These are phyloP conservation scores for Geopemphigus sp. DNA, from an alignment of 1,140 invertebrate species.

Conservation along the genomic window DNA sequence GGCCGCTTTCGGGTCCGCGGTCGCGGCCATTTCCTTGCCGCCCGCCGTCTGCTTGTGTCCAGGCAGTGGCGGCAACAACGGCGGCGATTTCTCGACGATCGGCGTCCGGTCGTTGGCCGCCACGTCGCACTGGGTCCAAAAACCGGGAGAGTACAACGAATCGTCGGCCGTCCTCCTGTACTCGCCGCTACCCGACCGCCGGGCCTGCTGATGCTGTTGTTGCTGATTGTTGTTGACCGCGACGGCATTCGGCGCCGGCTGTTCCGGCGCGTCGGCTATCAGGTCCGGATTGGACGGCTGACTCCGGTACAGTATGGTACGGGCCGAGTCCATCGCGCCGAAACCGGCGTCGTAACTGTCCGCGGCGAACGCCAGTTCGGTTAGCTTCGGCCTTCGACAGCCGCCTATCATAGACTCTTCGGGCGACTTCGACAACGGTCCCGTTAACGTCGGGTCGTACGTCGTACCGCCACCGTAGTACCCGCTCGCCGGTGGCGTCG, in stretches of 20 bases:
- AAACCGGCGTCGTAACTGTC: conserved; percentile 61
- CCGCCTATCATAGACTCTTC: not conserved
- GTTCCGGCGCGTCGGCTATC: conserved; percentile 69
- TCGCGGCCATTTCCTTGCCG: conserved; percentile 53
- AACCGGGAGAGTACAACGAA: conserved; percentile 42
- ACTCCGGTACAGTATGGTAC: conserved; percentile 55
- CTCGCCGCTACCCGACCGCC: conserved; percentile 55
- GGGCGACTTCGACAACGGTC: not conserved
- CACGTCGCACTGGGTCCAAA: conserved; percentile 53
- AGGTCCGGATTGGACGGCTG: conserved; percentile 77
- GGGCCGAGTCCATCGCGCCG: conserved; percentile 56
- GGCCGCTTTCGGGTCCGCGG: conserved; percentile 62
- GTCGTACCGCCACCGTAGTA: conserved; percentile 50
- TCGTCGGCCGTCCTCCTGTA: conserved; percentile 55
- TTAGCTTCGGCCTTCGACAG: conserved; percentile 66
- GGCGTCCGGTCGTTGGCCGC: conserved; percentile 71
- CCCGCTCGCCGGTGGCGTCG: conserved; percentile 51
- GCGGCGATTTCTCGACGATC: conserved; percentile 70
- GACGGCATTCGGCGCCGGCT: not conserved
- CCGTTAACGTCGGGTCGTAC: conserved; percentile 54
- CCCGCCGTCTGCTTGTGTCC: conserved; percentile 60
- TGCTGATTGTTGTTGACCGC: conserved; percentile 49
- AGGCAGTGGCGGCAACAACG: conserved; percentile 52
- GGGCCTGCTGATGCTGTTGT: conserved; percentile 55
- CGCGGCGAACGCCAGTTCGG: conserved; percentile 65